Evolutionary conservation across 2,888 invertebrate genomes (phyloP), one percentile per base, ranked within the genome.

Genomic region (Netelia virgata): DNA sequence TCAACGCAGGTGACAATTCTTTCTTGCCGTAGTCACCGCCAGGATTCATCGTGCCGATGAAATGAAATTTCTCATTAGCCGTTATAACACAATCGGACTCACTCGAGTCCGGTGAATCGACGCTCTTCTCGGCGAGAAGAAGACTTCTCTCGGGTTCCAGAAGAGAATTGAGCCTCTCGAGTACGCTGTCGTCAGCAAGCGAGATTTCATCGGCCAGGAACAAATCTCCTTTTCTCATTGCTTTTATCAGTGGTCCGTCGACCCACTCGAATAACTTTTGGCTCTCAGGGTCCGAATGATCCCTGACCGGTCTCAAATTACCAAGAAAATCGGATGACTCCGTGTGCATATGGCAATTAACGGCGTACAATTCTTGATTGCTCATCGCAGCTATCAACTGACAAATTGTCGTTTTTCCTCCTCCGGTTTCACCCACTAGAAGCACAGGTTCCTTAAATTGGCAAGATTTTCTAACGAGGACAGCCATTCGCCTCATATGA

Each of bases 1-100:
- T 95, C 70, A 99, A 94, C 0, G 99, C 99, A 0, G 99, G 99
- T 0, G 99, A 99, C 10, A 99, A 94, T 95, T 99, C 99, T 92
- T 99, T 99, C 93, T 99, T 99, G 2, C 99, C 99, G 93, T 98
- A 99, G 95, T 99, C 99, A 0, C 99, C 99, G 11, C 99, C 99
- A 8, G 99, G 99, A 94, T 99, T 99, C 99, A 99, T 99, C 0
- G 99, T 99, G 78, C 85, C 98, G 81, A 99, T 95, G 90, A 99
- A 97, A 89, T 97, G 96, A 92, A 99, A 99, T 10, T 96, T 95
- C 6, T 95, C 92, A 78, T 95, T 90, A 0, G 97, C 97, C 0
- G 96, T 95, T 59, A 97, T 95, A 2, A 96, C 94, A 43, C 95
- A 90, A 94, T 94, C 88, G 82, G 87, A 92, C 83, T 93, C 91